These are phyloP conservation scores for Tachypleus tridentatus DNA, from an alignment of 1,140 invertebrate species.

Conservation along the genomic window DNA sequence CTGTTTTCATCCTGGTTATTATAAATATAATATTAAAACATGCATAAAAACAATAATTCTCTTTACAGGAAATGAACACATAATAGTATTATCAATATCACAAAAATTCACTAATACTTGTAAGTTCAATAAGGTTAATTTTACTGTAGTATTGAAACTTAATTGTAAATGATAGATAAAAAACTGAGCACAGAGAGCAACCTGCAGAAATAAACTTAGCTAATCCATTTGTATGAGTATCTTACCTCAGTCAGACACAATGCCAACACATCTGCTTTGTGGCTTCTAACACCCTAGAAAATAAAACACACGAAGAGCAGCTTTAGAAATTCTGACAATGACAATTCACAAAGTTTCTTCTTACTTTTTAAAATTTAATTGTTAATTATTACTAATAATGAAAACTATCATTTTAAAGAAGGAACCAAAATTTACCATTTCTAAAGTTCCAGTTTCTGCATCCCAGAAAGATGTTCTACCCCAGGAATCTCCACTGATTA, in stretches of 20 bases:
- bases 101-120: not conserved
- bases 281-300: conserved; percentile 51
- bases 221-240: no score
- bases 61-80: conserved; percentile 4
- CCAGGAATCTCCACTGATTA: conserved; percentile 79
- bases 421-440: conserved; percentile 29
- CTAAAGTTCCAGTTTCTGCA: conserved; percentile 56
- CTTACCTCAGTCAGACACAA: conserved; percentile 50
- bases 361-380: not conserved
- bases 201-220: no score
- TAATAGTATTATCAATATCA: not conserved
- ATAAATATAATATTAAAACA: conserved; percentile 5
- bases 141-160: not conserved
- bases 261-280: conserved; percentile 63
- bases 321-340: not conserved
- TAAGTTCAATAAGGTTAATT: not conserved
- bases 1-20: conserved; percentile 24
- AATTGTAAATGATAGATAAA: conserved; percentile 33
- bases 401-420: no score
- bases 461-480: conserved; percentile 81
- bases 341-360: not conserved
- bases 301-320: not conserved
- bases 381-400: no score
- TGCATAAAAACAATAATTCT: conserved; percentile 5
- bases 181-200: conserved; percentile 48